Conservation (phyloP, 2,113 vertebrate species). For the Atractosteus spatula region DNA sequence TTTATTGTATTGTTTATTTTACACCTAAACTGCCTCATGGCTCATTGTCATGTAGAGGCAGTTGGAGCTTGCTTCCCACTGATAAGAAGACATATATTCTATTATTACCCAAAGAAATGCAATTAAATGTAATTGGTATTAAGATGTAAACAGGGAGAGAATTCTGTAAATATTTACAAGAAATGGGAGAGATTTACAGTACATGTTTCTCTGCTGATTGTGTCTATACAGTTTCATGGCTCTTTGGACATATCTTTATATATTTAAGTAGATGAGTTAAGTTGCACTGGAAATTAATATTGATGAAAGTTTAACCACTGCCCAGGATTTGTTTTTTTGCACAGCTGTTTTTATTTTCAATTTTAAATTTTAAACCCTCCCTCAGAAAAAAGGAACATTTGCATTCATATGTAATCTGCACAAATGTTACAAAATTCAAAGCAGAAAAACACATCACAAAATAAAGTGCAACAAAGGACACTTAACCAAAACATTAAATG, state of each 20-base stretch:
- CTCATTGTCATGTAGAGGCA: background rate
- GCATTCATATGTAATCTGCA: too few relatives aligned
- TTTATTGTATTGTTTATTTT: background rate
- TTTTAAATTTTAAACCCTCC: too few relatives aligned
- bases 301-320: too few relatives aligned
- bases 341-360: too few relatives aligned
- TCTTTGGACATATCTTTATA: background rate
- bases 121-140: slow-evolving; percentile 10
- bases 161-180: slow-evolving; percentile 1
- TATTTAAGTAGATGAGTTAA: background rate
- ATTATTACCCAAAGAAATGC: background rate
- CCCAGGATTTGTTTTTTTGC: too few relatives aligned
- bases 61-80: background rate
- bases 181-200: background rate
- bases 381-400: too few relatives aligned
- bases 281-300: too few relatives aligned
- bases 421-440: too few relatives aligned
- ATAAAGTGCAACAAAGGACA: too few relatives aligned
- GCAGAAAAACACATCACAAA: too few relatives aligned
- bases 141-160: background rate
- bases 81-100: background rate
- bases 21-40: background rate
- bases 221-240: background rate
- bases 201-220: background rate
- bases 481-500: too few relatives aligned